Percentiles rank a stretch among this genome's conserved stretches.
These are phyloP conservation scores for Cheilinus undulatus DNA, from an alignment of 2,113 vertebrate species.

Conservation along the genomic window DNA sequence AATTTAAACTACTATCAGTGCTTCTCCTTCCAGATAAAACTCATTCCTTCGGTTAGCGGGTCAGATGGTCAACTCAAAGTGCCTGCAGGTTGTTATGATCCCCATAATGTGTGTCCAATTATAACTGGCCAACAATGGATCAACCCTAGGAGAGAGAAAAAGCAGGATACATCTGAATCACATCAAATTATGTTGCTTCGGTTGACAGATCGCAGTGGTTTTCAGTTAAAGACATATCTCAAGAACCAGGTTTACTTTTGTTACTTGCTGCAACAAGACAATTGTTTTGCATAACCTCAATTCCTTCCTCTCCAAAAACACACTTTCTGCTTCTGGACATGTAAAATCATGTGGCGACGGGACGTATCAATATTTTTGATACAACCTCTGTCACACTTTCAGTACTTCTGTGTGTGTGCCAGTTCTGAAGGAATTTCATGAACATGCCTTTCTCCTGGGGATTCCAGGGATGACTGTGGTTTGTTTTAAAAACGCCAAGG, in stretches of 20 bases:
- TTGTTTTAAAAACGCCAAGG: constrained; percentile 77
- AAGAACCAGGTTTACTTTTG: constrained; percentile 53
- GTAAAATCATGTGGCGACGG: constrained; percentile 77
- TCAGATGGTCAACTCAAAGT: constrained; percentile 16
- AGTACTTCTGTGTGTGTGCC: constrained; percentile 49
- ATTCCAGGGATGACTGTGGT: constrained; percentile 82
- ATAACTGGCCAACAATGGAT: constrained; percentile 24
- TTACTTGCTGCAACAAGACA: constrained; percentile 72
- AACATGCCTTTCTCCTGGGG: constrained; percentile 78
- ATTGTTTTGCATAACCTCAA: constrained; percentile 60
- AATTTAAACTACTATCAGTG: too few species aligned
- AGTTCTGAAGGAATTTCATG: constrained; percentile 79
- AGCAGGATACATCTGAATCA: constrained; percentile 28
- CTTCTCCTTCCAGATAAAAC: neutral
- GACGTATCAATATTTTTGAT: constrained; percentile 78
- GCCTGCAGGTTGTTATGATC: constrained; percentile 16
- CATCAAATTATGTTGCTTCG: constrained; percentile 36
- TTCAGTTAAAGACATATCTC: constrained; percentile 29
- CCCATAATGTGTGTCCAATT: constrained; percentile 50
- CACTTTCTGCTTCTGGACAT: constrained; percentile 66
- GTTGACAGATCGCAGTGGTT: constrained; percentile 47
- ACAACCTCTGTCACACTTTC: constrained; percentile 54
- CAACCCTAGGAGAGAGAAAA: constrained; percentile 3
- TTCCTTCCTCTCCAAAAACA: constrained; percentile 55
- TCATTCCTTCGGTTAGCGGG: constrained; percentile 3